A percentile compares a stretch with the other conserved stretches of the same genome.
These are phyloP conservation scores for Microplitis demolitor DNA, from an alignment of 1,140 invertebrate genomes.

Conservation along the genomic window DNA sequence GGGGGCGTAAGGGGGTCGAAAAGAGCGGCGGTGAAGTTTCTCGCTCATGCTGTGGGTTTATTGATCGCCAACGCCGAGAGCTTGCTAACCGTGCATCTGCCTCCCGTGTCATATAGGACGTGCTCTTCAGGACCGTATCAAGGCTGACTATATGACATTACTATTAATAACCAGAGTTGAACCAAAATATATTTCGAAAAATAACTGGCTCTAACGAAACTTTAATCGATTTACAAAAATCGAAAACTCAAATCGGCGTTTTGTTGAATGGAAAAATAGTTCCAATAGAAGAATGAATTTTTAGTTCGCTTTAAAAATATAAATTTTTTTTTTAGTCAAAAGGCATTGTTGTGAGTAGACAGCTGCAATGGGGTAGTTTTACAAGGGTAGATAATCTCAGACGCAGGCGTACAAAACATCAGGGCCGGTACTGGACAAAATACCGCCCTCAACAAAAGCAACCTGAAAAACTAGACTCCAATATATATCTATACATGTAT, in stretches of 20 bases:
- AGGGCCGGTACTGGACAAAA: conserved; percentile 14
- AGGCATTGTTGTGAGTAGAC: conserved; percentile 16
- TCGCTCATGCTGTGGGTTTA: conserved; percentile 27
- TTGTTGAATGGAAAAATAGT: too few relatives aligned
- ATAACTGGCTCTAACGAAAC: neutral
- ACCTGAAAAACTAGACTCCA: conserved; percentile 8
- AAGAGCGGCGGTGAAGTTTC: conserved; percentile 13
- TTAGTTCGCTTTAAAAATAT: neutral
- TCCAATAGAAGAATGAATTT: neutral
- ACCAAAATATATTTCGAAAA: neutral
- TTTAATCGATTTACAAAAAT: too few relatives aligned
- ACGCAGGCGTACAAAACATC: conserved; percentile 11
- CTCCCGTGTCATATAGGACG: conserved; percentile 23
- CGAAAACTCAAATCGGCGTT: too few relatives aligned
- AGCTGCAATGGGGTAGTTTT: conserved; percentile 14
- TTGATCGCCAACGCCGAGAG: conserved; percentile 27
- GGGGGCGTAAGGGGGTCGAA: neutral
- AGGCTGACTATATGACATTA: neutral
- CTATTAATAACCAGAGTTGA: neutral
- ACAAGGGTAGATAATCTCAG: conserved; percentile 6
- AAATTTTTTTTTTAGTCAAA: neutral
- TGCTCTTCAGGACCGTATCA: conserved; percentile 25
- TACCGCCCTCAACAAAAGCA: conserved; percentile 8
- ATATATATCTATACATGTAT: neutral
- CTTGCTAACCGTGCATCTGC: conserved; percentile 29